Evolutionary conservation across 2,113 vertebrate species (phyloP), one percentile per base, ranked within the genome.

Genomic region (Ptilonorhynchus violaceus): DNA sequence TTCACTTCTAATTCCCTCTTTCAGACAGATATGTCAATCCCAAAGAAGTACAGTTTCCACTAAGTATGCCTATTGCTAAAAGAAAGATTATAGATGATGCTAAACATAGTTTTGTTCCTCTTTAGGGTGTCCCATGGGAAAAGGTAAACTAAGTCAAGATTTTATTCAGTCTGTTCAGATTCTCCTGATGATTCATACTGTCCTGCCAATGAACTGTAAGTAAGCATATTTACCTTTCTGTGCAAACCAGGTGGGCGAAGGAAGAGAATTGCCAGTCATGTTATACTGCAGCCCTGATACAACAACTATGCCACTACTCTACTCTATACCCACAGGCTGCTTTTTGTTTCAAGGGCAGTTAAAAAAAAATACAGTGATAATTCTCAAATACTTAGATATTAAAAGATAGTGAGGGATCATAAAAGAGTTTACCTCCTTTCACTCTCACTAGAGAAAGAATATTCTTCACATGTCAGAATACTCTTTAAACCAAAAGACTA

Each of bases 251-350:
- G 8, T 53, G 28, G 16, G 6, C 81, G 20, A 85, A 17, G 2
- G 12, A 56, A 67, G 42, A 52, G 15, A 53, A 49, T 23, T 84
- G 5, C 14, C 9, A 42, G 6, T 24, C 0, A 0, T 24, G 13
- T 56, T 62, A 5, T 4, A 52, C 37, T 33, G 58, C 37, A 76
- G 10, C 16, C 16, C 6, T 79, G 10, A 19, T 9, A 24, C 3
- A 75, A 20, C 7, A 31, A 23, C 39, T 59, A 11, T 13, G 5
- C 4, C 16, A 18, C 8, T 50, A 16, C 24, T 62, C 8, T 46
- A 16, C 24, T 62, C 16, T 42, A 17, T 22, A 52, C 3, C 1
- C 3, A 20, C 8, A 49, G 18, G 23, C 3, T 22, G 7, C 2
- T 25, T 63, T 55, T 63, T 59, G 15, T 53, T 87, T 42, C 42